A percentile compares a stretch with the other conserved stretches of the same genome.
phyloP scores from a whole-genome alignment of 2,797 vertebrate genomes.

The Fringilla coelebs region DNA sequence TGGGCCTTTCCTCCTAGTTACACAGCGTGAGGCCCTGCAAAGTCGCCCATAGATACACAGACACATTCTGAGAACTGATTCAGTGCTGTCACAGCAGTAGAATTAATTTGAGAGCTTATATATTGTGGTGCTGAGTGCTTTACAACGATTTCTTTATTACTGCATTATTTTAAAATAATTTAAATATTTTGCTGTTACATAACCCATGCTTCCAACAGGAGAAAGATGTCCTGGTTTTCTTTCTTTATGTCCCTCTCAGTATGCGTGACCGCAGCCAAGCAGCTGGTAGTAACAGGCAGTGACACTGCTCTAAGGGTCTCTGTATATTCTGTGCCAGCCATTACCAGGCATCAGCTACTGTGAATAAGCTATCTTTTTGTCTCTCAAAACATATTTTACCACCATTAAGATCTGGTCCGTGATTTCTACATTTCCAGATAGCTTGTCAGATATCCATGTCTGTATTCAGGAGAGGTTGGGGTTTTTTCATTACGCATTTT shows the following conservation, averaged over 20 bases:
- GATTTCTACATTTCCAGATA: neutral
- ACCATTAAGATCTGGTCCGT: neutral
- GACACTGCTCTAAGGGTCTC: constrained; percentile 40
- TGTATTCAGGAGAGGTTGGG: neutral
- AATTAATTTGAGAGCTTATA: neutral
- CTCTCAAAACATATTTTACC: constrained; percentile 5
- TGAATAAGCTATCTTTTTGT: neutral
- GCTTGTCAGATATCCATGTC: neutral
- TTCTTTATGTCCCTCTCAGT: constrained; percentile 37
- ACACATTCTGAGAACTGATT: neutral
- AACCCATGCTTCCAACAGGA: neutral
- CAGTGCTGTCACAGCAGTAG: neutral
- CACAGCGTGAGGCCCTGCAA: neutral
- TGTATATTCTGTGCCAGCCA: constrained; percentile 55
- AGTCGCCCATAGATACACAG: neutral
- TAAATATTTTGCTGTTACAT: neutral
- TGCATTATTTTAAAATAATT: neutral
- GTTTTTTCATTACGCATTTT: neutral
- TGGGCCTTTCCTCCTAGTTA: neutral
- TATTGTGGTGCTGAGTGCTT: neutral
- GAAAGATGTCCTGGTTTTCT: neutral
- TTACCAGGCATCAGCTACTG: constrained; percentile 20
- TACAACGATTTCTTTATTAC: neutral
- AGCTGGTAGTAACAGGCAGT: constrained; percentile 66
- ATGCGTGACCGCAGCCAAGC: constrained; percentile 38